Percentiles rank a stretch among this genome's conserved stretches.
Conservation (phyloP, 2,113 vertebrate genomes). For the Callionymus lyra region DNA sequence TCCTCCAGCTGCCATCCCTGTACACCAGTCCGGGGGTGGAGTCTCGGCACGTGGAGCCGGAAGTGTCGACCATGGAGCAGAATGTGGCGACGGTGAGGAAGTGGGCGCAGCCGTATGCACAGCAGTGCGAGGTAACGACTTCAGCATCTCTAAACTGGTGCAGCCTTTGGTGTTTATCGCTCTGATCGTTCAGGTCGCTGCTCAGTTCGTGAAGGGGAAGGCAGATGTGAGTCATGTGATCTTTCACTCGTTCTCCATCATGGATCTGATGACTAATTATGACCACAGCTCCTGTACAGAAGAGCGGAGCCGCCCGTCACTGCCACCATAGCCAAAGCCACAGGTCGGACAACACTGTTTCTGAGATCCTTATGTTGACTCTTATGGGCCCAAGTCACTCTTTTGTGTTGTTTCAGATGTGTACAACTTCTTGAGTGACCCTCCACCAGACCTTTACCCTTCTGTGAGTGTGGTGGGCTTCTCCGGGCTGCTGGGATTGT, state of each 20-base stretch:
- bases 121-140: slow-evolving; percentile 77
- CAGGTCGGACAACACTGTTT: slow-evolving; percentile 64
- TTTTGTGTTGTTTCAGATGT: slow-evolving; percentile 53
- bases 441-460: slow-evolving; percentile 83
- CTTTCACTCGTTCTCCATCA: too few species aligned
- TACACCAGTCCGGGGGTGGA: slow-evolving; percentile 72
- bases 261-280: not conserved
- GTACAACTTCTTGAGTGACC: slow-evolving; percentile 76
- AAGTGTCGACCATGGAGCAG: slow-evolving; percentile 72
- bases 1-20: slow-evolving; percentile 76
- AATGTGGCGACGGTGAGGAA: slow-evolving; percentile 69
- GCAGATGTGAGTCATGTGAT: too few species aligned
- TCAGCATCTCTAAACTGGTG: too few species aligned
- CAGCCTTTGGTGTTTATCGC: too few species aligned
- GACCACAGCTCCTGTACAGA: slow-evolving; percentile 66
- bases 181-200: too few species aligned
- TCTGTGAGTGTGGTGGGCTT: slow-evolving; percentile 81
- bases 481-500: slow-evolving; percentile 83
- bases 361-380: not conserved
- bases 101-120: slow-evolving; percentile 69
- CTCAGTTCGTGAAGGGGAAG: too few species aligned
- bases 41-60: slow-evolving; percentile 60
- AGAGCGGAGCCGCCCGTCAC: slow-evolving; percentile 71
- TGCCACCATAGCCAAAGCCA: slow-evolving; percentile 62
- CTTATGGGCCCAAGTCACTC: too few species aligned